These are phyloP conservation scores for Festucalex cinctus DNA, from an alignment of 2,113 vertebrate species.

Conservation along the genomic window DNA sequence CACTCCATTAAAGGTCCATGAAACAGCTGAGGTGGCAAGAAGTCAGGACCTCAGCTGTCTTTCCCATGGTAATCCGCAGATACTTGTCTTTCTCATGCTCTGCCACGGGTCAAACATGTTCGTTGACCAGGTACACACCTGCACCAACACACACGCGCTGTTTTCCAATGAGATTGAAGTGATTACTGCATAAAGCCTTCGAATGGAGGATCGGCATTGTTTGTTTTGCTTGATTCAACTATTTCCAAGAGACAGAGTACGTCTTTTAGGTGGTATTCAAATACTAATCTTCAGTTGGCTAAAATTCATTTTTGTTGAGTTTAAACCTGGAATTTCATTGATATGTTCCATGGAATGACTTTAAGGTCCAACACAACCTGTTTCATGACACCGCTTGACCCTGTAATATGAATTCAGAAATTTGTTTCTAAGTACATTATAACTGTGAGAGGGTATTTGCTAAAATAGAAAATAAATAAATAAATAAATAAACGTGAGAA, in stretches of 20 bases:
- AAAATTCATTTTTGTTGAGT: not conserved
- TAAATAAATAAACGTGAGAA: too few relatives aligned
- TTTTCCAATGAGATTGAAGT: not conserved
- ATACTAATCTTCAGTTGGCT: not conserved
- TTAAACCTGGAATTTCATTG: too few relatives aligned
- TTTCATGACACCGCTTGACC: too few relatives aligned
- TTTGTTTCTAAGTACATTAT: too few relatives aligned
- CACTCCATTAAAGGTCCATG: constrained; percentile 55
- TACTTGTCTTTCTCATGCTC: constrained; percentile 11
- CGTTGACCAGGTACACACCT: not conserved
- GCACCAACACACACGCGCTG: not conserved
- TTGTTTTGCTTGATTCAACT: constrained; percentile 1
- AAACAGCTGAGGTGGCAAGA: constrained; percentile 21
- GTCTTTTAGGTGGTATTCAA: too few relatives aligned
- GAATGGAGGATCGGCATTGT: not conserved
- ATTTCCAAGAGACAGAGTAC: not conserved
- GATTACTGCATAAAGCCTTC: constrained; percentile 3
- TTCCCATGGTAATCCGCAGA: constrained; percentile 33
- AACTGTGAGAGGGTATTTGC: too few relatives aligned
- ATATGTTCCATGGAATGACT: too few relatives aligned
- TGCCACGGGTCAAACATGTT: constrained; percentile 16
- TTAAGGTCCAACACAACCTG: too few relatives aligned
- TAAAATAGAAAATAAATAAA: too few relatives aligned
- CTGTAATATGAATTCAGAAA: too few relatives aligned
- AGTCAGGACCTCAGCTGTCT: constrained; percentile 51